Base-by-base conservation (phyloP, 2,797 vertebrate species). In the Poeciliopsis paucimaculata region DNA sequence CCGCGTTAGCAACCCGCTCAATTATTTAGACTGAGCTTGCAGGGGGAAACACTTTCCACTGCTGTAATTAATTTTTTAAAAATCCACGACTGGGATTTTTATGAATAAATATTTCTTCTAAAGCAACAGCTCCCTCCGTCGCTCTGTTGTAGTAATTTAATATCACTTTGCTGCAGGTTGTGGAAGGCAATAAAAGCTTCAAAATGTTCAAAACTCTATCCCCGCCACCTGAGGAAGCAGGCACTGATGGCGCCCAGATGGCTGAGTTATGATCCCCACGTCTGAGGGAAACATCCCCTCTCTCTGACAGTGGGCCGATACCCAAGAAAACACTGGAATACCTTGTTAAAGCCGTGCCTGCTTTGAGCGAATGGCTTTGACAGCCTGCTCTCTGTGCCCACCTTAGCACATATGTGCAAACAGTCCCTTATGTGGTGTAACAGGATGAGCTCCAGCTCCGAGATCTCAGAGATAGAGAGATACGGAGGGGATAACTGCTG, bases 141-240 rank as follows among this genome's bases (percentile, higher is more conserved):
- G 36, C 31, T 45, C n/a, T 75, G 53, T 75, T 60, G 51, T n/a
- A 75, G 41, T 75, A 43, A 62, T 45, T 75, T 45, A 62, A 75
- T 46, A 75, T 62, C 74, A 75, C 55, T 75, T 46, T 75, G 74
- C 55, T 75, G 74, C 10, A 62, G 55, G 74, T 75, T 46, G 46
- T 4, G 8, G 45, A 62, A 62, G 39, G 41, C 41, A 62, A 75
- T 75, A 60, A 75, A 60, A 60, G 53, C 16, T 43, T 43, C 43
- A 46, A 15, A 46, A 46, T 75, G 20, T 46, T 55, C 55, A 45
- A 60, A 75, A 60, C 74, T 75, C n/a, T 20, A 34, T 46, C 39
- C 15, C 15, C 3, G 8, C 55, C 11, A 16, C 74, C 55, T 3
- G 55, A 46, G 41, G 41, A 46, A 45, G 55, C 55, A 46, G 55